Percentiles rank a stretch among this genome's conserved stretches.
These are phyloP conservation scores for Leptonema lineaticorne DNA, from an alignment of 1,140 invertebrate genomes.

Conservation along the genomic window DNA sequence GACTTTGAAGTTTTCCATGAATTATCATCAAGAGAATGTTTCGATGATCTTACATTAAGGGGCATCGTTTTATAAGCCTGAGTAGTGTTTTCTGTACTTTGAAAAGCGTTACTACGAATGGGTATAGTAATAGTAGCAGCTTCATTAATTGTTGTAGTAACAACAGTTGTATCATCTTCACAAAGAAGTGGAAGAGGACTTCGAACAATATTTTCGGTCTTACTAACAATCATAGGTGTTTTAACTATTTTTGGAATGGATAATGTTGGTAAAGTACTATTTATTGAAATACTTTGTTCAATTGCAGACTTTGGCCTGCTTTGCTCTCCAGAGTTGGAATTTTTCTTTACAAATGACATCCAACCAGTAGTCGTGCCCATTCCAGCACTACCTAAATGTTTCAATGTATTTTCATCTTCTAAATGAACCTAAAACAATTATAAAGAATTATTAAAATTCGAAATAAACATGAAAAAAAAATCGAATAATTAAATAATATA, in stretches of 20 bases:
- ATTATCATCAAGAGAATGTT: slow-evolving; percentile 28
- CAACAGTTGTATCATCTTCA: slow-evolving; percentile 30
- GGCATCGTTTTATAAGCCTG: slow-evolving; percentile 61
- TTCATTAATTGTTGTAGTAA: slow-evolving; percentile 58
- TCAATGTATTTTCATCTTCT: slow-evolving; percentile 45
- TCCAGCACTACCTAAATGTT: slow-evolving; percentile 37
- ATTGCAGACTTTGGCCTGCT: slow-evolving; percentile 47
- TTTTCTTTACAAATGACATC: slow-evolving; percentile 41
- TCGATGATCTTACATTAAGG: slow-evolving; percentile 48
- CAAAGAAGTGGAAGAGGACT: slow-evolving; percentile 32
- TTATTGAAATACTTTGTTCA: slow-evolving; percentile 40
- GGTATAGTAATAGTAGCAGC: slow-evolving; percentile 61
- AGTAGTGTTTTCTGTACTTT: slow-evolving; percentile 41
- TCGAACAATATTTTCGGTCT: slow-evolving; percentile 18
- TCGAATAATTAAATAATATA: neutral
- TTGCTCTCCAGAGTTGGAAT: slow-evolving; percentile 41
- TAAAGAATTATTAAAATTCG: neutral
- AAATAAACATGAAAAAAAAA: neutral
- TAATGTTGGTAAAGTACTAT: slow-evolving; percentile 19
- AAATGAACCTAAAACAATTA: slow-evolving; percentile 48
- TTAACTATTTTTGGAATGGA: slow-evolving; percentile 36
- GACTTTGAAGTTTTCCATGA: slow-evolving; percentile 1
- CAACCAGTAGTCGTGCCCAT: slow-evolving; percentile 36
- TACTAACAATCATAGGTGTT: slow-evolving; percentile 26
- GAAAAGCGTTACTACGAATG: slow-evolving; percentile 50